phyloP scores from a whole-genome alignment of 2,113 vertebrate species.

The Cyanoderma ruficeps region DNA sequence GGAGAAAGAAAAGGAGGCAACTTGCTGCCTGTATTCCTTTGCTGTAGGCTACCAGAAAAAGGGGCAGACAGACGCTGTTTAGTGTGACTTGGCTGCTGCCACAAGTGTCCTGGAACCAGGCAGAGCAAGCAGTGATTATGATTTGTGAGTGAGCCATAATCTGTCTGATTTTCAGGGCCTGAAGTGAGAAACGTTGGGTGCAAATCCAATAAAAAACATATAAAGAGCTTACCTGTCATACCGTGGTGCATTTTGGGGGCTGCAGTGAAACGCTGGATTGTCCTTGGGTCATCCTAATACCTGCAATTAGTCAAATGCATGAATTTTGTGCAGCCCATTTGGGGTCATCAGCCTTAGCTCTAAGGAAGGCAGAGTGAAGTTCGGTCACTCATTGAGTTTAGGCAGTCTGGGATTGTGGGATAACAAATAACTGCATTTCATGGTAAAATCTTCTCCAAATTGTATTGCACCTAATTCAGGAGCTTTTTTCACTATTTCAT shows the following conservation, averaged over 20 bases:
- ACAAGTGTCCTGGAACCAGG: background rate
- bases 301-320: background rate
- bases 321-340: background rate
- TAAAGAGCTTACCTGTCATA: background rate
- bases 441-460: background rate
- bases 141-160: background rate
- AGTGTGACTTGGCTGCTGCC: background rate
- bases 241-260: background rate
- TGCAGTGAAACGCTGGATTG: background rate
- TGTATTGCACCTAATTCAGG: background rate
- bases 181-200: background rate
- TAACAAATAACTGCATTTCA: background rate
- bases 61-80: fast-evolving
- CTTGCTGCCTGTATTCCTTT: background rate
- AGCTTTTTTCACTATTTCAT: background rate
- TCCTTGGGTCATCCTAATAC: fast-evolving
- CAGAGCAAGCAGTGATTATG: background rate
- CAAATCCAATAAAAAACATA: background rate
- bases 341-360: background rate
- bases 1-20: background rate
- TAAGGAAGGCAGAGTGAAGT: background rate
- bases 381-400: background rate
- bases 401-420: background rate
- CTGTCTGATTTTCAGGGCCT: background rate
- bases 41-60: background rate